These are phyloP conservation scores for Spatulosminthurus flaviceps DNA, from an alignment of 2,888 invertebrate species.

Conservation along the genomic window DNA sequence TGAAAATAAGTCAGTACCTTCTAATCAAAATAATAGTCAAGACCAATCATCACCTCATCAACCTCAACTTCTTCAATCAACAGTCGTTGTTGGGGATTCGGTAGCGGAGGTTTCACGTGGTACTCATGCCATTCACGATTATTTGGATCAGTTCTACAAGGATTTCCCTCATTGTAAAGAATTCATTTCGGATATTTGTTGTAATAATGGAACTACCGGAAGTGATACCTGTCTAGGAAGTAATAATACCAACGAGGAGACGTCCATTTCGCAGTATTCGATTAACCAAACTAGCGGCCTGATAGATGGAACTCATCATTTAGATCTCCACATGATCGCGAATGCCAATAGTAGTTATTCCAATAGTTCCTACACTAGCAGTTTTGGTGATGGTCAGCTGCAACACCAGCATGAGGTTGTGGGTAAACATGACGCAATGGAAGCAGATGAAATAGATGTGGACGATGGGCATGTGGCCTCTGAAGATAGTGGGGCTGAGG, in stretches of 20 bases:
- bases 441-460: slow-evolving; percentile 22
- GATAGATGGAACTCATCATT: slow-evolving; percentile 34
- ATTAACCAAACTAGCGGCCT: slow-evolving; percentile 47
- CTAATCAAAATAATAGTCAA: slow-evolving; percentile 43
- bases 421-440: not conserved
- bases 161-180: slow-evolving; percentile 77
- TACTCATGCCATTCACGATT: slow-evolving; percentile 62
- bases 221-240: slow-evolving; percentile 20
- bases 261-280: slow-evolving; percentile 52
- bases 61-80: slow-evolving; percentile 14
- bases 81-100: not conserved
- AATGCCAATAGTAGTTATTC: slow-evolving; percentile 41
- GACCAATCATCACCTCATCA: slow-evolving; percentile 30
- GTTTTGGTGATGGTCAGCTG: slow-evolving; percentile 32
- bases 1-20: slow-evolving; percentile 35
- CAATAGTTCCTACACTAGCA: slow-evolving; percentile 42
- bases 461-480: slow-evolving; percentile 31
- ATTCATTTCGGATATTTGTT: slow-evolving; percentile 69
- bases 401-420: not conserved
- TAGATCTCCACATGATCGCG: slow-evolving; percentile 31
- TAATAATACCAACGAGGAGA: slow-evolving; percentile 35
- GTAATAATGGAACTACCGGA: slow-evolving; percentile 55
- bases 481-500: slow-evolving; percentile 44
- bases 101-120: slow-evolving; percentile 32
- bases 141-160: slow-evolving; percentile 73